Base-by-base conservation (phyloP, 2,797 vertebrate species). In the Uromys caudimaculatus region DNA sequence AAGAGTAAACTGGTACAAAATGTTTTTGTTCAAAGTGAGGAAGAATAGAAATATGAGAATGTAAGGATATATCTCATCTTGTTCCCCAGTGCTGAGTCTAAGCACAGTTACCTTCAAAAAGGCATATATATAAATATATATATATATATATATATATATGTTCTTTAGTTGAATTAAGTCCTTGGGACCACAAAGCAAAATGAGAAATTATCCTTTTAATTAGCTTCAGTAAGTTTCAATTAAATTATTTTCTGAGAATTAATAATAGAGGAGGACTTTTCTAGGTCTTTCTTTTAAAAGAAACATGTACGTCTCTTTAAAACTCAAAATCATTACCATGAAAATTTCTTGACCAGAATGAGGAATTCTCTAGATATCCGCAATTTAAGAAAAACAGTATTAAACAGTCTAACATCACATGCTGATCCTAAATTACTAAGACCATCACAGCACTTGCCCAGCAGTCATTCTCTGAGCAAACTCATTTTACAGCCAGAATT, bases 181-280 rank as follows among this genome's bases (percentile, higher is more conserved):
- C 97, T 96, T 97, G 97, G 96, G 97, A 95, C 96, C 81, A 97
- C 93, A 96, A 96, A 93, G 96, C 83, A 97, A 98, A 98, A 98
- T 98, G 96, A 97, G 96, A 98, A 98, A 97, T 97, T 96, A 97
- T 95, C 96, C 95, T 97, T 97, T 97, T 97, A 98, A 98, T 98
- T 98, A 98, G 97, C 95, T 97, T 95, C 79, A 93, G 94, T 96
- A 82, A 91, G 96, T 17, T 92, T 97, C 97, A 97, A 97, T 98
- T 98, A 97, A 98, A 97, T 97, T 98, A 98, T 98, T 98, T 98
- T 97, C 96, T 97, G 87, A 97, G 79, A 97, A 97, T 97, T 98
- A 97, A 97, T 97, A 97, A 97, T 93, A 97, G 67, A 89, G 78
- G 67, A 88, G 92, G 89, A 97, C 95, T 96, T 97, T 98, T 97